A percentile compares a stretch with the other conserved stretches of the same genome.
Conservation (phyloP, 2,888 invertebrate species). For the Timandra comae region DNA sequence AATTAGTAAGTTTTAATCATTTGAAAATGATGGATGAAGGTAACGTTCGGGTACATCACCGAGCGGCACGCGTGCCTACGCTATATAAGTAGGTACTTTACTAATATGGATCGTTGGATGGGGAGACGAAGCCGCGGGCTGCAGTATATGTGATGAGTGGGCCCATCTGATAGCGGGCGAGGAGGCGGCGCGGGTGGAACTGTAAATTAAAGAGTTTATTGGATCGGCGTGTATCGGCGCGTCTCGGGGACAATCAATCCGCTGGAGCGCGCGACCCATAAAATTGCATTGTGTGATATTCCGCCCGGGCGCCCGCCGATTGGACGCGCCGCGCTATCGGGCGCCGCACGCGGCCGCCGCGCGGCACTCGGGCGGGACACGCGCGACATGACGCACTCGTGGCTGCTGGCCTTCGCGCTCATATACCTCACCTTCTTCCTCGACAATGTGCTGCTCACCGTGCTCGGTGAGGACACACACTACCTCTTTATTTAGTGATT, state of each 20-base stretch:
- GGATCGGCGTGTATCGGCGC: not conserved
- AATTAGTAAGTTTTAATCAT: too few relatives aligned
- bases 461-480: slow-evolving; percentile 83
- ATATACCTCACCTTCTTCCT: slow-evolving; percentile 86
- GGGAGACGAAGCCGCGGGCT: too few relatives aligned
- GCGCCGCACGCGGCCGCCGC: slow-evolving; percentile 5
- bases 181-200: too few relatives aligned
- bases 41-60: too few relatives aligned
- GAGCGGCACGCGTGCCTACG: too few relatives aligned
- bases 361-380: slow-evolving; percentile 4
- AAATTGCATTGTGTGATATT: slow-evolving; percentile 41
- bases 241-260: not conserved
- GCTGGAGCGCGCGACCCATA: slow-evolving; percentile 23
- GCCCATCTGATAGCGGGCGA: not conserved
- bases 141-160: too few relatives aligned
- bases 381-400: slow-evolving; percentile 8
- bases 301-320: slow-evolving; percentile 49
- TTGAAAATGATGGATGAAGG: too few relatives aligned
- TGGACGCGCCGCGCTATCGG: slow-evolving; percentile 40
- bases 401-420: slow-evolving; percentile 45
- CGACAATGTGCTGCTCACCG: slow-evolving; percentile 92
- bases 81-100: too few relatives aligned
- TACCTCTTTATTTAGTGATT: not conserved
- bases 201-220: too few relatives aligned
- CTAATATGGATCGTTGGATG: too few relatives aligned